Evolutionary conservation across 2,888 invertebrate species (phyloP).

Genomic region (Drosophila acutilabella): DNA sequence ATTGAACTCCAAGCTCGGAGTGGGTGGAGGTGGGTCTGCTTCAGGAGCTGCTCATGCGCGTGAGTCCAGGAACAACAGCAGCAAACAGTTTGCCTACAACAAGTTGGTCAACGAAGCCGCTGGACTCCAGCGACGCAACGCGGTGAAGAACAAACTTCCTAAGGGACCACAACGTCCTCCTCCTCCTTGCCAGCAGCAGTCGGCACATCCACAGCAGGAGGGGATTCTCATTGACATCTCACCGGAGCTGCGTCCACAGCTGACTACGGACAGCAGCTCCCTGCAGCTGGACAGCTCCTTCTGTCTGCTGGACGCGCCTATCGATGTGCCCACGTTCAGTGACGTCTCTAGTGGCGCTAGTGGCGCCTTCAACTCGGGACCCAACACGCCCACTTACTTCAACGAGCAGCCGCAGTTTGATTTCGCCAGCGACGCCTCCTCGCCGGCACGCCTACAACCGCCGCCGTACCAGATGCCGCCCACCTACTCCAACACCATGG

Average conservation of each 20-base stretch:
- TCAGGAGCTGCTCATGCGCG: conserved; percentile 69
- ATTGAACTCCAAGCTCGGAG: conserved; percentile 30
- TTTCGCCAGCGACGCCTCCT: conserved; percentile 57
- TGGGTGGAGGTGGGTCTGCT: background rate
- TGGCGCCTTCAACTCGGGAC: conserved; percentile 42
- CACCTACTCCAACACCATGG: conserved; percentile 86
- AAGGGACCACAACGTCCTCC: conserved; percentile 83
- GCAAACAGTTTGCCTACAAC: conserved; percentile 92
- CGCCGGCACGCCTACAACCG: conserved; percentile 82
- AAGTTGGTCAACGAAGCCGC: conserved; percentile 90
- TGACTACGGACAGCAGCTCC: conserved; percentile 68
- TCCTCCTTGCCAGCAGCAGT: conserved; percentile 72
- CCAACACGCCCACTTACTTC: conserved; percentile 61
- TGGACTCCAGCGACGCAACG: conserved; percentile 71
- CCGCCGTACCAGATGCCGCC: conserved; percentile 87
- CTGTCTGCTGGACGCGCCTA: conserved; percentile 90
- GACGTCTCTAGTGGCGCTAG: conserved; percentile 27
- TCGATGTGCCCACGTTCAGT: conserved; percentile 88
- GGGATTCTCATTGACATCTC: conserved; percentile 92
- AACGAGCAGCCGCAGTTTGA: conserved; percentile 71
- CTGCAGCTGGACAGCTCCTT: conserved; percentile 82
- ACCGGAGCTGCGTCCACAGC: conserved; percentile 84
- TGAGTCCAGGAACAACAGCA: conserved; percentile 84
- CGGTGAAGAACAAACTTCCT: conserved; percentile 53
- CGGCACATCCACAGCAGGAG: conserved; percentile 85